Conservation (phyloP, 2,888 invertebrate genomes). For the Morinoia aosen region DNA sequence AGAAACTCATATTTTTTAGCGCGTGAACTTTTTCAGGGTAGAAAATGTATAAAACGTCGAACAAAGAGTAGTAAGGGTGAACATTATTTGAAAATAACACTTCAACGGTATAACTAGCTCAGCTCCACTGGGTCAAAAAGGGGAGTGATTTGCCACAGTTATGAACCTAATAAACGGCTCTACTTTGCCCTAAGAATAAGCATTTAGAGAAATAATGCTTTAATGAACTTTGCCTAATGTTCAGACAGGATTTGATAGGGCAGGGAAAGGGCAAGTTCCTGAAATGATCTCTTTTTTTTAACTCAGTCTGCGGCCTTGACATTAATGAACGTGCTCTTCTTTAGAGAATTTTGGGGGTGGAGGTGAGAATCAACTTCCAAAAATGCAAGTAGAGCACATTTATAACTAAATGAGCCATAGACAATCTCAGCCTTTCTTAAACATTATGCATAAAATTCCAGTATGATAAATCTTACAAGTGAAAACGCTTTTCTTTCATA, state of each 20-base stretch:
- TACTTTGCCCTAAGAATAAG: background rate
- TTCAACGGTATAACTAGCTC: background rate
- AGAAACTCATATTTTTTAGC: background rate
- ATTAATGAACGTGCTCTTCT: background rate
- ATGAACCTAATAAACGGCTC: background rate
- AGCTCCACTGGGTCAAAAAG: background rate
- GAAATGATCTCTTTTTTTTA: background rate
- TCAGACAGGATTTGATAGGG: background rate
- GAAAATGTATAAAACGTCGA: background rate
- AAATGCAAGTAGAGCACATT: background rate
- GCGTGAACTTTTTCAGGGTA: background rate
- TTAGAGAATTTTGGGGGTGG: background rate
- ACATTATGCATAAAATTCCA: background rate
- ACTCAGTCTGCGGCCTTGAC: background rate
- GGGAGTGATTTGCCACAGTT: background rate
- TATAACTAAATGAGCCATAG: background rate
- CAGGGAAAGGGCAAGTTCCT: background rate
- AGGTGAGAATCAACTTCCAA: background rate
- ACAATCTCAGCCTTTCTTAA: background rate
- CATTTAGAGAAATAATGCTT: background rate
- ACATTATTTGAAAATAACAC: background rate
- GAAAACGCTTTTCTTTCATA: background rate
- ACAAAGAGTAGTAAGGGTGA: background rate
- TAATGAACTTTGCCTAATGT: slow-evolving; percentile 3
- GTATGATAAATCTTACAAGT: background rate